These are phyloP conservation scores for Glaucidium brasilianum DNA, from an alignment of 2,113 vertebrate genomes.

Conservation along the genomic window DNA sequence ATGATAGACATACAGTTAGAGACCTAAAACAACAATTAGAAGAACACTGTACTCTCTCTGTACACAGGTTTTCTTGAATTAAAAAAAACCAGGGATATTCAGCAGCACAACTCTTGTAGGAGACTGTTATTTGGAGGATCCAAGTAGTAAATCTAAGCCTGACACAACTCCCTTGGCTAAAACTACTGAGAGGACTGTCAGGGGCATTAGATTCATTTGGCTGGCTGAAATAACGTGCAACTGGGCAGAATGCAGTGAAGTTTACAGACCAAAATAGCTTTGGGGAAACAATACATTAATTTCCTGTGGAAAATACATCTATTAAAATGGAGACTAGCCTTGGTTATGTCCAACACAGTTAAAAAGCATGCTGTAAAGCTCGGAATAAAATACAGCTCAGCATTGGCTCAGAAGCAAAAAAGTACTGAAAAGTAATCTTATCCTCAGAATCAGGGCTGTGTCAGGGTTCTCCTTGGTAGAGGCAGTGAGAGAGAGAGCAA, in stretches of 20 bases:
- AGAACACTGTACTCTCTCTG: background rate
- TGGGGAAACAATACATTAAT: conserved; percentile 66
- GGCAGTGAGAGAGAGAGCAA: background rate
- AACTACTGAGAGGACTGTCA: background rate
- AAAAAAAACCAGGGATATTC: background rate
- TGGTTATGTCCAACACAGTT: background rate
- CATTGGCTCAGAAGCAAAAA: background rate
- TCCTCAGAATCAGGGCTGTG: background rate
- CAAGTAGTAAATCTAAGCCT: background rate
- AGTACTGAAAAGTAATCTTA: background rate
- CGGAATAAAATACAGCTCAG: background rate
- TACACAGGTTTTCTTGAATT: background rate
- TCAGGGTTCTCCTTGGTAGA: background rate
- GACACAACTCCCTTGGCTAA: background rate
- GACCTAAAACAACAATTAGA: background rate
- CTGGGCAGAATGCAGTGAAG: conserved; percentile 7
- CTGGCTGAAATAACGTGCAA: conserved; percentile 33
- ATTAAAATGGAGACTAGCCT: conserved; percentile 41
- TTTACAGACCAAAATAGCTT: conserved; percentile 54
- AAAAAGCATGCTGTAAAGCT: background rate
- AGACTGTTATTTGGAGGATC: background rate
- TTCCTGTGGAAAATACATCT: conserved; percentile 67
- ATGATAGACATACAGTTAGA: background rate
- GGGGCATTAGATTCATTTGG: background rate
- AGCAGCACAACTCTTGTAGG: background rate